Evolutionary conservation across 2,797 vertebrate species (phyloP), one percentile per base, ranked within the genome.

Genomic region (Urophycis tenuis): DNA sequence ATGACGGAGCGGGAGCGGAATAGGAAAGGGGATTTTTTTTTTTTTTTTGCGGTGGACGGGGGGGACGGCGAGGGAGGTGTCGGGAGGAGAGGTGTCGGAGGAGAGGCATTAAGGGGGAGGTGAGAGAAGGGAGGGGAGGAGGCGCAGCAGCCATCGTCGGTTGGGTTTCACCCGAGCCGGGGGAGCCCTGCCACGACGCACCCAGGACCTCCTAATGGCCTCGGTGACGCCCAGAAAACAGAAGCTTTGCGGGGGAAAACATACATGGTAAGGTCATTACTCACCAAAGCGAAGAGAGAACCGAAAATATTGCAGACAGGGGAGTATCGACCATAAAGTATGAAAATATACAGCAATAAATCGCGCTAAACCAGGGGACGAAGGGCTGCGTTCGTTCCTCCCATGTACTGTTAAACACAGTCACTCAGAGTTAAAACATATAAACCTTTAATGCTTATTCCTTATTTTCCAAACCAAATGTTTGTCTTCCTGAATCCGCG

Each of bases 261-360:
- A 88, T 88, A 87, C 90, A 90, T 85, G 85, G 79, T 89, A 82
- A 91, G 87, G 89, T 91, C 88, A 91, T 92, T 90, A 91, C 87
- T 90, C 88, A 92, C 86, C 83, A 85, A 89, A 91, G 86, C 81
- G n/a, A 87, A 86, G 85, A 91, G 87, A 88, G 82, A 88, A 85
- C 82, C 82, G 85, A 87, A 91, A 89, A 91, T 91, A 91, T 87
- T 90, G 90, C 88, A 91, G 88, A 90, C 87, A 86, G 84, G 90
- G 87, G 91, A 91, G 85, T 89, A 91, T 88, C 77, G 53, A 87
- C 82, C 88, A 86, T 91, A 92, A 91, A 91, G 89, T 90, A 91
- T 91, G 83, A 91, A 93, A 93, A 92, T 90, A 91, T 89, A 91
- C 87, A 89, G 87, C 82, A 82, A 88, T 92, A 91, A 92, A 92